Evolutionary conservation across 2,888 invertebrate genomes (phyloP).

Genomic region (Pammene fasciana): DNA sequence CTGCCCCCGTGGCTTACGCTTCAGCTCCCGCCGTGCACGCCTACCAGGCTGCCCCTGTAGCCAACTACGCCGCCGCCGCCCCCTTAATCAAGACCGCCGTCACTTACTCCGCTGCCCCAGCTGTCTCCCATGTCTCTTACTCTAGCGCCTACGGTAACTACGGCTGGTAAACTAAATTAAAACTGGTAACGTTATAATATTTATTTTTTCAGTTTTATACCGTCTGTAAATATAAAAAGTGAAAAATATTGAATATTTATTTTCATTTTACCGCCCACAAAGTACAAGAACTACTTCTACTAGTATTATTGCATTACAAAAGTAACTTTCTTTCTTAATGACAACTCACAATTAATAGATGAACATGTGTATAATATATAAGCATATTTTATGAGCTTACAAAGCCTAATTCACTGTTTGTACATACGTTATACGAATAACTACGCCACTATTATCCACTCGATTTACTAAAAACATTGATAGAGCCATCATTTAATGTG

Average conservation of each 20-base stretch:
- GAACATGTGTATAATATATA: too few relatives aligned
- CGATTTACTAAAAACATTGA: conserved; percentile 9
- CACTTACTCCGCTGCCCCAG: conserved; percentile 82
- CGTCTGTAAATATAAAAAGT: conserved; percentile 41
- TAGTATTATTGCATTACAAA: too few relatives aligned
- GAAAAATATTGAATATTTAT: conserved; percentile 13
- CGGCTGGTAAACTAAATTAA: conserved; percentile 62
- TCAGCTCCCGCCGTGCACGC: conserved; percentile 50
- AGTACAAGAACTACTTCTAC: not conserved
- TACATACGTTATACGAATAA: not conserved
- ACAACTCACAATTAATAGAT: too few relatives aligned
- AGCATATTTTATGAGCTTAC: too few relatives aligned
- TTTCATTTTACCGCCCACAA: not conserved
- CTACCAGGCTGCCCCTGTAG: conserved; percentile 66
- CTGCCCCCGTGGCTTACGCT: conserved; percentile 53
- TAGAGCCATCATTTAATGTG: conserved; percentile 25
- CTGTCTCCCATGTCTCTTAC: conserved; percentile 86
- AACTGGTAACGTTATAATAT: conserved; percentile 45
- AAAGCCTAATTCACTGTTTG: not conserved
- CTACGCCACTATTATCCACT: not conserved
- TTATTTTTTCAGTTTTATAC: conserved; percentile 38
- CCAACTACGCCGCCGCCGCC: conserved; percentile 58
- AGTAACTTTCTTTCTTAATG: too few relatives aligned
- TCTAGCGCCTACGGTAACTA: conserved; percentile 81
- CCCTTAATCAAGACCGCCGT: conserved; percentile 61